Conservation (phyloP, 2,888 invertebrate species). For the Drosophila neutralis region DNA sequence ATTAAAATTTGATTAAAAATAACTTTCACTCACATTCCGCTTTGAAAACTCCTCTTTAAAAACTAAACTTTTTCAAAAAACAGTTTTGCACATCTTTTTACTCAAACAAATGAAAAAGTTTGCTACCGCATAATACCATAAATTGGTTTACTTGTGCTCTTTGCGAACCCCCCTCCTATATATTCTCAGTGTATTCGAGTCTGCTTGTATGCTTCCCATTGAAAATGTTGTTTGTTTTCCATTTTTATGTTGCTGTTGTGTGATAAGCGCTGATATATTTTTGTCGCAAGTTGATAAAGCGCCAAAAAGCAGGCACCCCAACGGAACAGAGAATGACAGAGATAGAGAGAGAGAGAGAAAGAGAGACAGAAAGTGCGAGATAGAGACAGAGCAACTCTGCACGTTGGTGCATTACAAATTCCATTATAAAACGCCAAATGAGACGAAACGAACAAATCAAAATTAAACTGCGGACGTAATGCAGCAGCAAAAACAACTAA, state of each 20-base stretch:
- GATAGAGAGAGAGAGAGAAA: background rate
- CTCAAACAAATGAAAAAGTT: background rate
- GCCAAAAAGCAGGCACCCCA: constrained; percentile 25
- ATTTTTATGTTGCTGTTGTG: constrained; percentile 24
- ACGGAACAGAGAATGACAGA: background rate
- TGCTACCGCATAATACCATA: background rate
- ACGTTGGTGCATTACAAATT: constrained; percentile 63
- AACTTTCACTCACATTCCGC: background rate
- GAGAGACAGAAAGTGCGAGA: background rate
- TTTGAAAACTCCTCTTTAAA: background rate
- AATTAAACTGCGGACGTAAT: constrained; percentile 70
- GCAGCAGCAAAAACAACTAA: constrained; percentile 40
- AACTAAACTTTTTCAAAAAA: background rate
- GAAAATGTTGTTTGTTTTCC: constrained; percentile 28
- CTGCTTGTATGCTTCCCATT: constrained; percentile 11
- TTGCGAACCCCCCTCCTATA: background rate
- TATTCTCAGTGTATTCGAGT: constrained; percentile 30
- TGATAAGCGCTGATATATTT: constrained; percentile 52
- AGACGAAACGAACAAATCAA: constrained; percentile 72
- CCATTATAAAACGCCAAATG: constrained; percentile 71
- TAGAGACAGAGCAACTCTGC: background rate
- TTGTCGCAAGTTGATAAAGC: constrained; percentile 46
- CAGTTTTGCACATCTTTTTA: background rate
- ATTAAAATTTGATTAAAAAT: background rate
- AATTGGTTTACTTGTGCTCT: background rate